Base-by-base conservation (phyloP, 2,797 vertebrate genomes). In the Enteromius thamalakanensis region DNA sequence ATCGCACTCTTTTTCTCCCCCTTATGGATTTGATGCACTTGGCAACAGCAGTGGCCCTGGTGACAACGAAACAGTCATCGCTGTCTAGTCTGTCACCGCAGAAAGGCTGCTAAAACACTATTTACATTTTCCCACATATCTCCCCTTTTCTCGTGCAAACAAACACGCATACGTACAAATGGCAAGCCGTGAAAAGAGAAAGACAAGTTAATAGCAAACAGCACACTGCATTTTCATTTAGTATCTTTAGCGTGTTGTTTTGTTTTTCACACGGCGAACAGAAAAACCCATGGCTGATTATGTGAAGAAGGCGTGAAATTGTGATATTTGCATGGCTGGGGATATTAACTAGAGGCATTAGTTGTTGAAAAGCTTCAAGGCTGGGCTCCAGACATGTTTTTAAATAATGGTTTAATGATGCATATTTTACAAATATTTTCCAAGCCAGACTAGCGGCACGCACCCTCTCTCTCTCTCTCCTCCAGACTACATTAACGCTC, bases 11-110 rank as follows among this genome's bases (percentile, higher is more conserved):
- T 90, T 91, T 88, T 93, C 0, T 1, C 1, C 91, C 92, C 91
- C 91, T 87, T 93, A 92, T 94, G 93, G 93, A 94, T 94, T 93
- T 93, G 90, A 88, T 90, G 91, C 90, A 87, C 91, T 93, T 92
- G 88, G 92, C 92, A 93, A 93, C 92, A 90, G 91, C 93, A 92
- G 91, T 91, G 90, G 90, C 92, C 92, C 90, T 89, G 89, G 91
- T 90, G 93, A 95, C 92, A 93, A 94, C 93, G 90, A 94, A 93
- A 94, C 92, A 90, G 92, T 93, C 92, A 83, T 83, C 65, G 70
- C 85, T 81, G 81, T 87, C 85, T 85, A 23, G 69, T 74, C 76
- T 76, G 86, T 93, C 90, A 90, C 90, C 89, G 91, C 90, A 92
- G 89, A 92, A 92, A 93, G 91, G 90, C 91, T 89, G 91, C 89